Conservation (phyloP, 2,113 vertebrate genomes). For the Atrichornis clamosus region DNA sequence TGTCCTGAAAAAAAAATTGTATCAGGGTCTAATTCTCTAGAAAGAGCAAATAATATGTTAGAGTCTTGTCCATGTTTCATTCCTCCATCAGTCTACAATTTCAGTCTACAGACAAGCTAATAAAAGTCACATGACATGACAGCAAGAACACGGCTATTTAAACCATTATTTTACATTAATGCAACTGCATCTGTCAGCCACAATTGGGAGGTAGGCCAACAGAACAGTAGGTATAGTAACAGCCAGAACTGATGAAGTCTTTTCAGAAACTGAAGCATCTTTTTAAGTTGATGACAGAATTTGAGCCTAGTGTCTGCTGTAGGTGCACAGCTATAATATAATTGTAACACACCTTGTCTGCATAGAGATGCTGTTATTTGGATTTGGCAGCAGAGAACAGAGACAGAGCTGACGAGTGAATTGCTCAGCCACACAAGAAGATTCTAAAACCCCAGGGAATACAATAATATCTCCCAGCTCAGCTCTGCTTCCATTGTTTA, state of each 20-base stretch:
- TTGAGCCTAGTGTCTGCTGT: neutral
- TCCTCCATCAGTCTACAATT: neutral
- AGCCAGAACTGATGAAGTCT: neutral
- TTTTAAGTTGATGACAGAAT: neutral
- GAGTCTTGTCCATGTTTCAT: neutral
- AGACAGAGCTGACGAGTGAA: neutral
- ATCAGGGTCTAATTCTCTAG: neutral
- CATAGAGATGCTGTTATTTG: neutral
- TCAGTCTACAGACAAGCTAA: neutral
- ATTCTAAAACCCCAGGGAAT: neutral
- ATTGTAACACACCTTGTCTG: neutral
- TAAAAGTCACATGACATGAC: accelerated
- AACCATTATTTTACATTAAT: neutral
- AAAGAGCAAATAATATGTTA: neutral
- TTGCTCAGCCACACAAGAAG: neutral
- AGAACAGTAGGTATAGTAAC: neutral
- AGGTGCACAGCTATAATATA: neutral
- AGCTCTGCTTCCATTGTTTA: neutral
- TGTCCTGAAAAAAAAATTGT: neutral
- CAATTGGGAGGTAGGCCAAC: neutral
- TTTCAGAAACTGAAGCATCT: neutral
- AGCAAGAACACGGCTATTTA: neutral
- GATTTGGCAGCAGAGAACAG: neutral
- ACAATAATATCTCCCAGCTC: neutral
- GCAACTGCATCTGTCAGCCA: neutral